phyloP scores from a whole-genome alignment of 2,113 vertebrate species.

The Anseranas semipalmata region DNA sequence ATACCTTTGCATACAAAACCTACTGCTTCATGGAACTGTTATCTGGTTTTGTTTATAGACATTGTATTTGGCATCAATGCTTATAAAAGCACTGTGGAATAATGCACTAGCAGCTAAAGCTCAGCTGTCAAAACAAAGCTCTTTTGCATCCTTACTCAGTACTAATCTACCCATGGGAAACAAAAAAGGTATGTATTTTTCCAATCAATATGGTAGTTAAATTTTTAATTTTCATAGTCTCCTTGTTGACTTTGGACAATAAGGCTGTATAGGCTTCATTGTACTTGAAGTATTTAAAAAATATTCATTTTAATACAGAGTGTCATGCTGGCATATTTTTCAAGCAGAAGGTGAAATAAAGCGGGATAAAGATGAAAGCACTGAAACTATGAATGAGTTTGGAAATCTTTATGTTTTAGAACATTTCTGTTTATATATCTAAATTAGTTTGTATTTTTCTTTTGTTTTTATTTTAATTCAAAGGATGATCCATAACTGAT shows the following conservation, averaged over 20 bases:
- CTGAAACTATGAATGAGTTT: background rate
- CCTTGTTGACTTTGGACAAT: background rate
- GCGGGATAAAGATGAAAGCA: background rate
- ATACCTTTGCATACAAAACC: background rate
- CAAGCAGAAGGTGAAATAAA: background rate
- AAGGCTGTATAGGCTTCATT: background rate
- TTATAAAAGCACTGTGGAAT: conserved; percentile 99
- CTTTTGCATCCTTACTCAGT: conserved; percentile 96
- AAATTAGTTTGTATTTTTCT: background rate
- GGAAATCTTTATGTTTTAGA: conserved; percentile 3
- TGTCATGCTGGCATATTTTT: background rate
- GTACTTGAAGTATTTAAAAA: background rate
- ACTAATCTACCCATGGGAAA: conserved; percentile 97
- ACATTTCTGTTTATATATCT: background rate
- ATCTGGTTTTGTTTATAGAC: conserved; percentile 80
- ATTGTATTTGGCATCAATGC: conserved; percentile 96
- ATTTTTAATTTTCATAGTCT: background rate
- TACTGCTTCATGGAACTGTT: background rate
- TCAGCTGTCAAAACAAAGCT: conserved; percentile 98
- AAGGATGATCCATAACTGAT: background rate
- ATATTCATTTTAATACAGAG: no score
- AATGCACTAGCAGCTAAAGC: conserved; percentile 97
- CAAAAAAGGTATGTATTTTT: conserved; percentile 89
- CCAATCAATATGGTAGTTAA: background rate
- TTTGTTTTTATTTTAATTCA: background rate